phyloP scores from a whole-genome alignment of 2,888 invertebrate species.

The Catocala fraxini region DNA sequence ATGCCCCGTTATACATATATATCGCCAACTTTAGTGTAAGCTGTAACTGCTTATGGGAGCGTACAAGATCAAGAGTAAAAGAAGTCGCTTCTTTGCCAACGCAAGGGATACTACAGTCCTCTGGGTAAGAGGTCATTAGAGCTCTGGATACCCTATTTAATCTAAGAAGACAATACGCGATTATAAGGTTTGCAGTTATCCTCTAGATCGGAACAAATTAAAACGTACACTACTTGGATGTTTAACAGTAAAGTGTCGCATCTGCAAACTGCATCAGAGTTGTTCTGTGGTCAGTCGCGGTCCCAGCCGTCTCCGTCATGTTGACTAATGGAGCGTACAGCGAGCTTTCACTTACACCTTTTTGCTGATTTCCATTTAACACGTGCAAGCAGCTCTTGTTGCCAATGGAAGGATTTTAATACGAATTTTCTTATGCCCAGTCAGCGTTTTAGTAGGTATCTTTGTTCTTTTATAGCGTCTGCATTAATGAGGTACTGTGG shows the following conservation, averaged over 20 bases:
- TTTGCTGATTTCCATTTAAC: conserved; percentile 52
- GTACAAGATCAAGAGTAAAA: no score
- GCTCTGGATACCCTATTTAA: no score
- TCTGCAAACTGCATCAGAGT: background rate
- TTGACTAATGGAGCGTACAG: conserved; percentile 50
- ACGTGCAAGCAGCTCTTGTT: conserved; percentile 23
- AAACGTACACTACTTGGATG: background rate
- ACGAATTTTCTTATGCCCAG: conserved; percentile 4
- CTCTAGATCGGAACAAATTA: no score
- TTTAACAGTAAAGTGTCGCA: conserved; percentile 11
- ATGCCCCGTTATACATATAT: no score
- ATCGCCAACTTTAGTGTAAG: no score
- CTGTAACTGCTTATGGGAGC: no score
- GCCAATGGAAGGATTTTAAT: conserved; percentile 9
- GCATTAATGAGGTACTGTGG: conserved; percentile 1
- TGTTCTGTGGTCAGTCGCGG: background rate
- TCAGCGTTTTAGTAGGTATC: conserved; percentile 2
- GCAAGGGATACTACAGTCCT: no score
- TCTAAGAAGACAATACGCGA: no score
- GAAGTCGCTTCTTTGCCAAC: no score
- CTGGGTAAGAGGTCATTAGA: no score
- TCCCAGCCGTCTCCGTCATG: conserved; percentile 31
- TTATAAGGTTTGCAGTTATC: no score
- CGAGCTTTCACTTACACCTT: conserved; percentile 38
- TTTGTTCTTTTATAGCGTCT: background rate